Conservation (phyloP, 2,797 vertebrate species). For the Eurystomus glaucurus region DNA sequence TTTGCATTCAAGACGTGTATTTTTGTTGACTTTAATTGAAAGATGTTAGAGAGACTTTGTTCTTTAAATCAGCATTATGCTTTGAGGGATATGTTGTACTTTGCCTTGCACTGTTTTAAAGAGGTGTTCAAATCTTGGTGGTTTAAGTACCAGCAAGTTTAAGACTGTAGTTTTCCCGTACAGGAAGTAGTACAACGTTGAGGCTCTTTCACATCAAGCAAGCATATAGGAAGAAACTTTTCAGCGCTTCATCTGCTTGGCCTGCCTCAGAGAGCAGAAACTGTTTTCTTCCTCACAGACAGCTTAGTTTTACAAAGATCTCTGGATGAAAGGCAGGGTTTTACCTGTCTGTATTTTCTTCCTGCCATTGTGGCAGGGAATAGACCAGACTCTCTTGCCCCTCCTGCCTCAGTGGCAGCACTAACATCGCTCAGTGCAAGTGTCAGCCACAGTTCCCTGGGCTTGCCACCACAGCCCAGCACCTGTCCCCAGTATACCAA, state of each 20-base stretch:
- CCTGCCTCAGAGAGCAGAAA: not conserved
- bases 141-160: not conserved
- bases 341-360: not conserved
- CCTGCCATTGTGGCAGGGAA: not conserved
- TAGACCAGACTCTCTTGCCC: not conserved
- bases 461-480: rapidly evolving
- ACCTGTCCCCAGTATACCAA: rapidly evolving
- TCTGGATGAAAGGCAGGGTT: not conserved
- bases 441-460: not conserved
- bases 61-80: not conserved
- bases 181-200: not conserved
- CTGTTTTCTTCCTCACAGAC: not conserved
- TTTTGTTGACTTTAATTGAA: not conserved
- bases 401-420: not conserved
- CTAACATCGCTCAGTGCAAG: rapidly evolving
- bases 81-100: not conserved
- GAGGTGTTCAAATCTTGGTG: not conserved
- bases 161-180: not conserved
- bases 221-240: not conserved
- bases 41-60: not conserved
- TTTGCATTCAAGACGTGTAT: not conserved
- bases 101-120: not conserved
- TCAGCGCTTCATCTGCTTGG: not conserved
- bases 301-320: not conserved
- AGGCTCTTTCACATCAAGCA: not conserved